A percentile compares a stretch with the other conserved stretches of the same genome.
These are phyloP conservation scores for Xestoiulus laeticollis DNA, from an alignment of 2,888 invertebrate species.

Conservation along the genomic window DNA sequence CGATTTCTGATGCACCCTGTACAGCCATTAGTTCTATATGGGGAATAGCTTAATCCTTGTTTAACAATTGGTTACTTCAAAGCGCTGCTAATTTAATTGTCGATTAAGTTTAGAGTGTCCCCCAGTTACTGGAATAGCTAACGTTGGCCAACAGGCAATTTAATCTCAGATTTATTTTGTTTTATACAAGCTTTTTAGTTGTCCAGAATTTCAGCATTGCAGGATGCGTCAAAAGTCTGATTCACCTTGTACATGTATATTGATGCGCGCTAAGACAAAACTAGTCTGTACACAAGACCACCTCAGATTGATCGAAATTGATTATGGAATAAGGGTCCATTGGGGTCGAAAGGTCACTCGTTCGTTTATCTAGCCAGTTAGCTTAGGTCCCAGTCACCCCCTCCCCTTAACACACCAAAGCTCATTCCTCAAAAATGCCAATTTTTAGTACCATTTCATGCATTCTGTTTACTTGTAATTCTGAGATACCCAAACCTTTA, in stretches of 20 bases:
- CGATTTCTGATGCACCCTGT: background rate
- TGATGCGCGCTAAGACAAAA: background rate
- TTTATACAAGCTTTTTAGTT: background rate
- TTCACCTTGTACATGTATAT: background rate
- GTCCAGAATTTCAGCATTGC: background rate
- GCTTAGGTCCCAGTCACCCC: background rate
- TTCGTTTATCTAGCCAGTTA: background rate
- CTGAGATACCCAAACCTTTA: background rate
- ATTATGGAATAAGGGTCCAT: background rate
- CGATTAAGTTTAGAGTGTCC: background rate
- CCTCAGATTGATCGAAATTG: background rate
- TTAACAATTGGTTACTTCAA: background rate
- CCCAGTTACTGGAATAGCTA: background rate
- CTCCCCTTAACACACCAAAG: constrained; percentile 14
- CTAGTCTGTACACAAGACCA: background rate
- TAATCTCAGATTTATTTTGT: background rate
- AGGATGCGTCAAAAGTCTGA: background rate
- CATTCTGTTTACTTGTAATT: constrained; percentile 9
- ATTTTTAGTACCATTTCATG: constrained; percentile 1
- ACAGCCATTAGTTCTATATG: background rate
- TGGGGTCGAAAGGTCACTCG: background rate
- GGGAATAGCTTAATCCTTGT: background rate
- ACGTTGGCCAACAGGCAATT: background rate
- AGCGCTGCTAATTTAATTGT: background rate
- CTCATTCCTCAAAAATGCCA: background rate